Evolutionary conservation across 2,113 vertebrate genomes (phyloP).

Genomic region (Taxidea taxus): DNA sequence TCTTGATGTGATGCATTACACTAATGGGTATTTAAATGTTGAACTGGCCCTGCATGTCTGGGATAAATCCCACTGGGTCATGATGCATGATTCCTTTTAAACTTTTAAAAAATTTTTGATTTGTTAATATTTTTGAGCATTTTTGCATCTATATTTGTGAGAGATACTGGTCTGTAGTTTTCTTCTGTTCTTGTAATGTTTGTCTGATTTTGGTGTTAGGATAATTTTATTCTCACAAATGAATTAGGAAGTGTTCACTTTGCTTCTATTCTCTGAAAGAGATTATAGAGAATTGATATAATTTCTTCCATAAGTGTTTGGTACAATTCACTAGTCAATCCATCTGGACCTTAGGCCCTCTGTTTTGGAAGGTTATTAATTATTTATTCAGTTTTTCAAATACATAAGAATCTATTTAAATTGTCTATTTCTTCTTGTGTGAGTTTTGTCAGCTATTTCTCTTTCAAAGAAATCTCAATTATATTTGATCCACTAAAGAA

Average conservation of each 20-base stretch:
- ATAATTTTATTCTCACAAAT: background rate
- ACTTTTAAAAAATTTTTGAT: background rate
- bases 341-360: background rate
- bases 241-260: background rate
- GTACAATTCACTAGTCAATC: background rate
- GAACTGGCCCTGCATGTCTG: background rate
- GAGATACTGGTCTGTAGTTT: background rate
- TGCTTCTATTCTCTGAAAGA: background rate
- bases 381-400: background rate
- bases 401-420: background rate
- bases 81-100: background rate
- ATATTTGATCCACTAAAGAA: background rate
- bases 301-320: background rate
- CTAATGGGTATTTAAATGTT: background rate
- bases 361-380: background rate
- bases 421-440: background rate
- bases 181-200: background rate
- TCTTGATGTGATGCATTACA: background rate
- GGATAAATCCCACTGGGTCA: background rate
- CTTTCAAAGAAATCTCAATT: background rate
- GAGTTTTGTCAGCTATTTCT: background rate
- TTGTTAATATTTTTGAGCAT: background rate
- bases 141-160: background rate
- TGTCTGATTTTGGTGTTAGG: background rate
- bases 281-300: background rate